phyloP scores from a whole-genome alignment of 2,888 invertebrate species.

The Macrophya alboannulata region DNA sequence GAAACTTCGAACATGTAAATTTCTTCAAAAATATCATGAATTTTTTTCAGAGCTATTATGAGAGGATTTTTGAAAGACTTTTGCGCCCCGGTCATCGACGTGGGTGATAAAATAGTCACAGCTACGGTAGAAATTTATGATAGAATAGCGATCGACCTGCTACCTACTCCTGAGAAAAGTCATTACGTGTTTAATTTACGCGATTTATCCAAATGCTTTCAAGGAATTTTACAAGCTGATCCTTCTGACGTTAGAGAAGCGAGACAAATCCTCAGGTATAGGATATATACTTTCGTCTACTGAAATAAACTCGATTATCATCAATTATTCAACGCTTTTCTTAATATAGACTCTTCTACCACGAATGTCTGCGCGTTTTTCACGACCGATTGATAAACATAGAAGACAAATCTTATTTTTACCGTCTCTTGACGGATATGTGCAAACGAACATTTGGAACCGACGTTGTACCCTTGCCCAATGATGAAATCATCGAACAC shows the following conservation, averaged over 20 bases:
- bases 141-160: constrained; percentile 89
- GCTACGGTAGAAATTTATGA: constrained; percentile 93
- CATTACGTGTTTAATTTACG: constrained; percentile 97
- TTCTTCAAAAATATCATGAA: neutral
- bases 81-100: constrained; percentile 85
- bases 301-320: neutral
- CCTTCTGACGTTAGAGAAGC: constrained; percentile 86
- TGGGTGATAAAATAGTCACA: constrained; percentile 88
- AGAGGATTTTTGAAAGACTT: constrained; percentile 91
- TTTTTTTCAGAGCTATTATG: constrained; percentile 83
- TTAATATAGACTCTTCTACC: constrained; percentile 89
- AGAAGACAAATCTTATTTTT: constrained; percentile 92
- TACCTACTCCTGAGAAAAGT: constrained; percentile 95
- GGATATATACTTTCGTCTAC: neutral
- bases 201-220: constrained; percentile 94
- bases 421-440: constrained; percentile 86
- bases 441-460: constrained; percentile 85
- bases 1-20: neutral
- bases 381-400: constrained; percentile 93
- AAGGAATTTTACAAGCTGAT: constrained; percentile 94
- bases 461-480: constrained; percentile 84
- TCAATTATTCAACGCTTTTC: constrained; percentile 47
- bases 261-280: constrained; percentile 86
- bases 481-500: constrained; percentile 82
- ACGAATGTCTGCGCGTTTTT: constrained; percentile 95